Conservation (phyloP, 2,797 vertebrate genomes). For the Dryobates pubescens region DNA sequence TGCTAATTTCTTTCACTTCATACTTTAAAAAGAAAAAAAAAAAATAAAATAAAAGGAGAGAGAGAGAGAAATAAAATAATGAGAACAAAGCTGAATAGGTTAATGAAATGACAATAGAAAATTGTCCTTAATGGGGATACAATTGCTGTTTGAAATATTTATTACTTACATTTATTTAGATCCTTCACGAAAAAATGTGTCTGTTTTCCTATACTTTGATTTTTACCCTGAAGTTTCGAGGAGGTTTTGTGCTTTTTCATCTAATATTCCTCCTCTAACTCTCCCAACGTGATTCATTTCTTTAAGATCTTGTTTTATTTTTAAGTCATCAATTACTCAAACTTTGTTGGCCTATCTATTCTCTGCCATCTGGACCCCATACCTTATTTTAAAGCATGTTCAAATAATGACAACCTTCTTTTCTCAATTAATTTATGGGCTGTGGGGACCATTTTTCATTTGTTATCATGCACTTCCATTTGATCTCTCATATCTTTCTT, state of each 20-base stretch:
- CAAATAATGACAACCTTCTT: constrained; percentile 94
- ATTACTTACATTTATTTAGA: constrained; percentile 57
- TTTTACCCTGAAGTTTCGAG: constrained; percentile 50
- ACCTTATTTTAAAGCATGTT: constrained; percentile 90
- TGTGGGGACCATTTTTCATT: constrained; percentile 88
- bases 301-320: constrained; percentile 88
- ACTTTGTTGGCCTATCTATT: constrained; percentile 87
- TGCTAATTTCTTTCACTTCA: constrained; percentile 20
- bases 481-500: constrained; percentile 89
- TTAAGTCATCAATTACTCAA: constrained; percentile 96
- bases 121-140: constrained; percentile 42
- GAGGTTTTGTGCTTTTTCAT: constrained; percentile 73
- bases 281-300: constrained; percentile 84
- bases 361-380: constrained; percentile 91
- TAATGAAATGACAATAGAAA: constrained; percentile 57
- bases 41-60: background rate
- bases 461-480: constrained; percentile 91
- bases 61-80: background rate
- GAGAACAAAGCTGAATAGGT: constrained; percentile 39
- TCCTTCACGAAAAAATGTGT: constrained; percentile 28
- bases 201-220: constrained; percentile 64
- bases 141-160: constrained; percentile 70
- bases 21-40: background rate
- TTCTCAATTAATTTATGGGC: constrained; percentile 91
- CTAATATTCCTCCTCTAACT: constrained; percentile 83